Percentiles rank a stretch among this genome's conserved stretches.
Evolutionary conservation across 2,113 vertebrate species (phyloP).

Genomic region (Eretmodus cyanostictus): DNA sequence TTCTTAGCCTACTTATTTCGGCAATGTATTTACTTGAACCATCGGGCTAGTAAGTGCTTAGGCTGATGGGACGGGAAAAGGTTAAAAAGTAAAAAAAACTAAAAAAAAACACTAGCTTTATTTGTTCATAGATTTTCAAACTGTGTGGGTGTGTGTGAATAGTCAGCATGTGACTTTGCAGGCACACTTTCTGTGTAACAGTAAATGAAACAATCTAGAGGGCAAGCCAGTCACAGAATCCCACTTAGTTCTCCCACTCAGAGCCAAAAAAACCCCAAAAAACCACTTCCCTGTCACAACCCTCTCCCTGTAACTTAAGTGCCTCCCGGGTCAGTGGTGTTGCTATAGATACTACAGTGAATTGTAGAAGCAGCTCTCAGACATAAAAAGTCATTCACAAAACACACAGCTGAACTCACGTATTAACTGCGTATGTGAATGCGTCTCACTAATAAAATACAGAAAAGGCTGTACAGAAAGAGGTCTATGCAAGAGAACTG

Average conservation of each 20-base stretch:
- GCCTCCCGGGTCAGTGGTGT: slow-evolving; percentile 39
- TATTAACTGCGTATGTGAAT: background rate
- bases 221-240: slow-evolving; percentile 8
- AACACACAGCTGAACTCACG: background rate
- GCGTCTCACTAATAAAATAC: background rate
- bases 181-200: slow-evolving; percentile 5
- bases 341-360: slow-evolving; percentile 30
- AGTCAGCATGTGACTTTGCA: slow-evolving; percentile 32
- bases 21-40: background rate
- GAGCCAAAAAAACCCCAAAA: slow-evolving; percentile 36
- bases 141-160: slow-evolving; percentile 23
- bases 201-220: slow-evolving; percentile 46
- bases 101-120: background rate
- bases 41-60: background rate
- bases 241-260: background rate
- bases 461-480: background rate
- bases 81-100: background rate
- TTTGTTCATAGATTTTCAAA: slow-evolving; percentile 4
- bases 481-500: background rate
- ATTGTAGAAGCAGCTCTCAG: background rate
- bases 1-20: slow-evolving; percentile 34
- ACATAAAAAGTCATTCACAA: background rate
- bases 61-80: background rate
- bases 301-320: slow-evolving; percentile 8
- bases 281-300: slow-evolving; percentile 12